Evolutionary conservation across 2,888 invertebrate genomes (phyloP).

Genomic region (Nomada hirtipes): DNA sequence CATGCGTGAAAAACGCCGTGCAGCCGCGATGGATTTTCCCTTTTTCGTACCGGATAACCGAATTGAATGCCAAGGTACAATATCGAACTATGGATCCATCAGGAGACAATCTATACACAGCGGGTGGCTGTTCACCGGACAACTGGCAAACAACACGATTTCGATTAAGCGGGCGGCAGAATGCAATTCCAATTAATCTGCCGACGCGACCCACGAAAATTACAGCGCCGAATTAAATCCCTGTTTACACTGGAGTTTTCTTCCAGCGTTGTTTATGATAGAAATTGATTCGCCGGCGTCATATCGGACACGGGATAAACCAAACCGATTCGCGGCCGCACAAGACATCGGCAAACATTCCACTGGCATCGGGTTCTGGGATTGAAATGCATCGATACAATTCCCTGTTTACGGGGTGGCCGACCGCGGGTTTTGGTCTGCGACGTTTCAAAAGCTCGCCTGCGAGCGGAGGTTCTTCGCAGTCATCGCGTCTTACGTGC

Average conservation of each 20-base stretch:
- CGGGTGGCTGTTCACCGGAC: neutral
- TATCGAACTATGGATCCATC: neutral
- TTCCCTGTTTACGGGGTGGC: conserved; percentile 44
- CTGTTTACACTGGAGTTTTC: conserved; percentile 61
- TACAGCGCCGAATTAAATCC: conserved; percentile 57
- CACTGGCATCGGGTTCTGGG: conserved; percentile 17
- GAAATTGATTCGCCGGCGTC: conserved; percentile 63
- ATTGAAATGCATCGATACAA: conserved; percentile 64
- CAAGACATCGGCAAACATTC: conserved; percentile 61
- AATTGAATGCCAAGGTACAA: neutral
- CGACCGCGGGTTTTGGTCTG: conserved; percentile 3
- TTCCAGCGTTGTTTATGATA: conserved; percentile 68
- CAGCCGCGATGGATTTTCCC: neutral
- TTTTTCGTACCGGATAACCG: neutral
- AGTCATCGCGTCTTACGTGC: conserved; percentile 2
- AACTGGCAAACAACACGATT: conserved; percentile 20
- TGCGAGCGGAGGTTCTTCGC: conserved; percentile 10
- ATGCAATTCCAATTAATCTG: conserved; percentile 40
- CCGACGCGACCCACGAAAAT: conserved; percentile 37
- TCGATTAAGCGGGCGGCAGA: conserved; percentile 29
- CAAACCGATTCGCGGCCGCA: conserved; percentile 1
- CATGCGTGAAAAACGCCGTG: neutral
- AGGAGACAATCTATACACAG: neutral
- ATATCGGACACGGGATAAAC: conserved; percentile 44
- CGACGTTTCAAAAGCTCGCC: neutral